Base-by-base conservation (phyloP, 37 sponge, comb jelly and placozoan species). In the Cliona cf. orientalis region DNA sequence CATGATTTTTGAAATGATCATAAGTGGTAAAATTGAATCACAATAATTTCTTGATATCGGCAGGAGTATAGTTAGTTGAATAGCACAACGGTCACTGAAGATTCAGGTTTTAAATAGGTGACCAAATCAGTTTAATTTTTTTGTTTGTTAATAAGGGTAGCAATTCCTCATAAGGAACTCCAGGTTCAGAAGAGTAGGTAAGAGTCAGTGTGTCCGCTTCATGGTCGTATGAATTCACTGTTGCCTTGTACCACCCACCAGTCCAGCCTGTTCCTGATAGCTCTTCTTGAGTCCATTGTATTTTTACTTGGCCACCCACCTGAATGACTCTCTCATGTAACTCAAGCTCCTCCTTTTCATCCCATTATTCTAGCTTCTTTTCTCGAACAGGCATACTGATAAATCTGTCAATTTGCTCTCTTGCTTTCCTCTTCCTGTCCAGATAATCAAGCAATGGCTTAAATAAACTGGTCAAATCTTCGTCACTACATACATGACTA, bases 201-300 rank as follows among this genome's bases (percentile, higher is more conserved):
- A 65, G 35, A 65, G 66, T 65, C 32, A 65, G 34, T 36, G 34
- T 65, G 66, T 65, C 66, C 28, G 66, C 33, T 2, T 65, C 66
- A 5, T 33, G 26, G 66, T 29, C 26, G 35, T 65, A 65, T 3
- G 66, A 65, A 36, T 65, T 5, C 36, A 65, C 66, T 29, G 36
- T 33, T 31, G 66, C 66, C 33, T 2, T 33, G 35, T 65, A 65
- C 66, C 66, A 65, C 4, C 66, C 66, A 3, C 35, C 66, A 3
- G 28, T 28, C 66, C 66, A 65, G 35, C 6, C 66, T 65, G 66
- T 65, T n/a, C 66, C 35, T 32, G 28, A 32, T 65, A 65, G 32
- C 63, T 65, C 35, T 36, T 4, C 36, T 29, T n/a, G 19, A 3
- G 32, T 33, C 66, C 66, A 65, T 3, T 34, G 2, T 34, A 65